These are phyloP conservation scores for Oreochromis spilurus DNA, from an alignment of 2,113 vertebrate genomes.

Conservation along the genomic window DNA sequence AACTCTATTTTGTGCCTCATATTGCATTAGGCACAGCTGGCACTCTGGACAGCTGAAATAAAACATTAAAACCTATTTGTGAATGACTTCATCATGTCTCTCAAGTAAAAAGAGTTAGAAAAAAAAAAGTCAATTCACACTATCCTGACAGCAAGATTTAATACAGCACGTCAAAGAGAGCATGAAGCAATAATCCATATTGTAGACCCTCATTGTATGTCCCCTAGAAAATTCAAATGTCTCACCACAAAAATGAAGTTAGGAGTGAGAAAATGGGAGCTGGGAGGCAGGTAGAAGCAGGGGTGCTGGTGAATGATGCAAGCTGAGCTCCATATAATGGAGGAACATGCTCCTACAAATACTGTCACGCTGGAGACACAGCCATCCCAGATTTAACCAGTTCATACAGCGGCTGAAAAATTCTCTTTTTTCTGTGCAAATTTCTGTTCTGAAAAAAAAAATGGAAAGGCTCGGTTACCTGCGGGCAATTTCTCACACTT, in stretches of 20 bases:
- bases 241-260: background rate
- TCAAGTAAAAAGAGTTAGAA: background rate
- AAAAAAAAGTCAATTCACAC: background rate
- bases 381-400: background rate
- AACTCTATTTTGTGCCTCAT: background rate
- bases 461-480: constrained; percentile 5
- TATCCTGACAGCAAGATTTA: background rate
- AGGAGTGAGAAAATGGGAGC: background rate
- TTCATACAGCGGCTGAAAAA: background rate
- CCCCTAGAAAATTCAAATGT: background rate
- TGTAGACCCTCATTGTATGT: background rate
- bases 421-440: background rate
- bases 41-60: background rate
- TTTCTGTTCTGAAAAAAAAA: background rate
- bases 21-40: background rate
- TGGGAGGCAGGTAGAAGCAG: background rate
- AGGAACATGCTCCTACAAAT: background rate
- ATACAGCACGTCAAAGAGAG: background rate
- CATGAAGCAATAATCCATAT: background rate
- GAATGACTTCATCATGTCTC: background rate
- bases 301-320: background rate
- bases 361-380: background rate
- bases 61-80: background rate
- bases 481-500: constrained; percentile 29
- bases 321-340: constrained; percentile 2